phyloP scores from a whole-genome alignment of 2,113 vertebrate genomes.

The Morone chrysops region DNA sequence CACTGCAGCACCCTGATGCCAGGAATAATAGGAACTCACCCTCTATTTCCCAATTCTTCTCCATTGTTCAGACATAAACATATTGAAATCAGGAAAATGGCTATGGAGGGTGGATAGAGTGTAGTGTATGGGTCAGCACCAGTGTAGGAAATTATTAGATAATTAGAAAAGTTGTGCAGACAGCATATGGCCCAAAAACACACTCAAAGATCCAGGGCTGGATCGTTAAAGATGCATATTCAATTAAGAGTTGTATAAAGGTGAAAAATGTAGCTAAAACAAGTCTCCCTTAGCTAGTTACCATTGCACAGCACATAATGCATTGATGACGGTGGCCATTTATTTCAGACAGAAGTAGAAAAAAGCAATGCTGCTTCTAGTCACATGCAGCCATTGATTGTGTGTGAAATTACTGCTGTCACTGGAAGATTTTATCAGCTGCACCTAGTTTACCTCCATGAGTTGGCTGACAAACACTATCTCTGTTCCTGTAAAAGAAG shows the following conservation, averaged over 20 bases:
- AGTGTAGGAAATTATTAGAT: conserved; percentile 10
- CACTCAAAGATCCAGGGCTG: background rate
- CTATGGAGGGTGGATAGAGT: conserved; percentile 14
- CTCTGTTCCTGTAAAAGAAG: background rate
- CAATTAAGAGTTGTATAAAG: background rate
- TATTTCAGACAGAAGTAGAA: background rate
- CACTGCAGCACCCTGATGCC: conserved; percentile 69
- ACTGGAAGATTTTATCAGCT: too few species aligned
- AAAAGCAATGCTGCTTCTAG: background rate
- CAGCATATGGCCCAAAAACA: background rate
- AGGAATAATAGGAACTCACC: conserved; percentile 59
- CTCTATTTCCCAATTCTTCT: conserved; percentile 54
- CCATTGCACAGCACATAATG: background rate
- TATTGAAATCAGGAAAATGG: conserved; percentile 23
- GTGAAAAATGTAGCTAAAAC: too few species aligned
- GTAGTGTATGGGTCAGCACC: conserved; percentile 32
- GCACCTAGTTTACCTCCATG: too few species aligned
- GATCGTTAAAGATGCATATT: background rate
- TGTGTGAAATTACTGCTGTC: too few species aligned
- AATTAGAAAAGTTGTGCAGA: conserved; percentile 20
- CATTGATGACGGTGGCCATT: background rate
- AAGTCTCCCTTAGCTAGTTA: too few species aligned
- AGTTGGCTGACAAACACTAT: too few species aligned
- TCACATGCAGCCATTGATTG: too few species aligned
- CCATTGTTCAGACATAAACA: conserved; percentile 57